Conservation (phyloP, 1,140 invertebrate species). For the Drosophila rhopaloa region DNA sequence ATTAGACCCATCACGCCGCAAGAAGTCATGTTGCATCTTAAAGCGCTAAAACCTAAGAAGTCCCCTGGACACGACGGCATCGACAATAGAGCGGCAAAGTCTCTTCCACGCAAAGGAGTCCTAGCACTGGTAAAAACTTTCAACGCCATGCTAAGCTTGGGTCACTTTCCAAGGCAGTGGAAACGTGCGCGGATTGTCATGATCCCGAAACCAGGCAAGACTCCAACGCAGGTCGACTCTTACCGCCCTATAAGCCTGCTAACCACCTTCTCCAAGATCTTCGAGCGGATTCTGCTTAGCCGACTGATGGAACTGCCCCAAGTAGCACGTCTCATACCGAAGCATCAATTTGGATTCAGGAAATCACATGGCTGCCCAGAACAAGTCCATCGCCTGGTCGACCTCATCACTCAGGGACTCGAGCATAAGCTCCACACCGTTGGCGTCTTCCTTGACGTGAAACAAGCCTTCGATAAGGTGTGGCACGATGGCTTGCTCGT, state of each 20-base stretch:
- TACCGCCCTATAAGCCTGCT: not conserved
- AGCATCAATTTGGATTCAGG: not conserved
- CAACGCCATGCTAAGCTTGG: not conserved
- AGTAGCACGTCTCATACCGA: not conserved
- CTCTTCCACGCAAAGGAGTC: not conserved
- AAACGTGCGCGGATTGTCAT: not conserved
- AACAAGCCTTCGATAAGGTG: constrained; percentile 1
- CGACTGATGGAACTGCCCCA: not conserved
- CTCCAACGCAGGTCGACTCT: not conserved
- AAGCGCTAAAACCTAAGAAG: too few relatives aligned
- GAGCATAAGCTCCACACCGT: not conserved
- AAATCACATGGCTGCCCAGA: not conserved
- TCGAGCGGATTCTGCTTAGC: not conserved
- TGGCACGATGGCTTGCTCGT: not conserved
- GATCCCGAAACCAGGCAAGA: not conserved
- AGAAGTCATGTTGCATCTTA: too few relatives aligned
- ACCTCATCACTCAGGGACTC: constrained; percentile 4
- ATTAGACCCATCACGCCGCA: too few relatives aligned
- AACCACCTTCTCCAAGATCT: not conserved
- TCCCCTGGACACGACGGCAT: too few relatives aligned
- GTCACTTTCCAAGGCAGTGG: not conserved
- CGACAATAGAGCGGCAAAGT: too few relatives aligned
- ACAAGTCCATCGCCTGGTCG: constrained; percentile 1
- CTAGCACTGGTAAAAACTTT: not conserved
- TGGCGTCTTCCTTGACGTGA: not conserved